These are phyloP conservation scores for Crenichthys baileyi DNA, from an alignment of 2,797 vertebrate species.

Conservation along the genomic window DNA sequence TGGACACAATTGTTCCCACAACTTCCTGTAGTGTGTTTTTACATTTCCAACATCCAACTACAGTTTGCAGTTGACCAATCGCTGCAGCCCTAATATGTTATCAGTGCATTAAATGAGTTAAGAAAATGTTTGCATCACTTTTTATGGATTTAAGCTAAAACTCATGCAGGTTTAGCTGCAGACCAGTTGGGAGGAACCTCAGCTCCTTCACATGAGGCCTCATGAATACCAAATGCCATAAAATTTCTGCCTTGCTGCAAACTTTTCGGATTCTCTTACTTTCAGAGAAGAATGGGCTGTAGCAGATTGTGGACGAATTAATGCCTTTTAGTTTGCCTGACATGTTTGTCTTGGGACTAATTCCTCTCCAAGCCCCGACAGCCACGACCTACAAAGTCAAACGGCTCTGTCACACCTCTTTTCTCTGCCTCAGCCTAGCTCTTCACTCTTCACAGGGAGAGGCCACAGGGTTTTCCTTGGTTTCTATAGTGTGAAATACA, in stretches of 20 bases:
- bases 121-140: no score
- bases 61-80: no score
- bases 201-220: slow-evolving; percentile 14
- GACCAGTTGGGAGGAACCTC: slow-evolving; percentile 13
- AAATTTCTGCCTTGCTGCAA: slow-evolving; percentile 62
- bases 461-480: slow-evolving; percentile 71
- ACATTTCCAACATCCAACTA: no score
- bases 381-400: slow-evolving; percentile 65
- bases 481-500: slow-evolving; percentile 72
- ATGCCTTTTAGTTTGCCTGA: slow-evolving; percentile 59
- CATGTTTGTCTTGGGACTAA: slow-evolving; percentile 76
- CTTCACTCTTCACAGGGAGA: slow-evolving; percentile 58
- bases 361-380: slow-evolving; percentile 69
- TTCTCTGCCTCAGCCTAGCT: slow-evolving; percentile 56
- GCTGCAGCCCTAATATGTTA: background rate
- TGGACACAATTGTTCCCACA: no score
- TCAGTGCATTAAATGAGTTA: background rate
- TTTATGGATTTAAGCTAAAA: background rate
- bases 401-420: slow-evolving; percentile 69
- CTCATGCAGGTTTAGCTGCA: background rate
- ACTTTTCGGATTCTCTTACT: slow-evolving; percentile 67
- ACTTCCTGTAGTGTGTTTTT: no score
- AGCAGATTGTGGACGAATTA: slow-evolving; percentile 37
- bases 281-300: slow-evolving; percentile 58
- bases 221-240: slow-evolving; percentile 38